Evolutionary conservation across 2,888 invertebrate genomes (phyloP), one percentile per base, ranked within the genome.

Genomic region (Pristionchus exspectatus): DNA sequence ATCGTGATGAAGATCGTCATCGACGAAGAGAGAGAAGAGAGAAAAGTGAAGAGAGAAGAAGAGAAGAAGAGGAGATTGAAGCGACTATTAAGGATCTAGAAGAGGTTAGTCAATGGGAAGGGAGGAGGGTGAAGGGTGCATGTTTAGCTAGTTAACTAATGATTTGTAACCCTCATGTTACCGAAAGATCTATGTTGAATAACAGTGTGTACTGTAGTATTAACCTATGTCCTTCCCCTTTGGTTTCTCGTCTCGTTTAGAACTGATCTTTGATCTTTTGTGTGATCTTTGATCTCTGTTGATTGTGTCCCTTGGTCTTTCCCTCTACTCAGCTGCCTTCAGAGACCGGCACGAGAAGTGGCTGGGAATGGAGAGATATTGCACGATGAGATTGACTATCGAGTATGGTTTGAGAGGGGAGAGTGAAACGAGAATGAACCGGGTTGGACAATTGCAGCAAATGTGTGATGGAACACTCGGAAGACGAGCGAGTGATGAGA

Each of bases 81-180:
- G 83, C 83, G 24, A 72, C 74, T 33, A 90, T 90, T 12, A 86
- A 88, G 88, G 88, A 88, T 38, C 38, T 88, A 18, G 88, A 88
- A 38, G 27, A 27, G 74, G 88, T 88, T 7, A 38, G 74, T 9
- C 10, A 77, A 12, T 18, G 74, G 74, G 12, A 16, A 50, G 44
- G 85, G 85, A 27, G 85, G 33, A 18, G 38, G 12, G 85, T n/a
- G 27, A 16, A 10, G 16, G 30, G 12, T 24, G 50, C n/a, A 33
- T 16, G 10, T n/a, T 33, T 33, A 9, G 33, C 21, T 33, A 38
- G 21, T 44, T 33, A 9, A 21, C 10, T 30, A 44, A 0, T 44
- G 5, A 33, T 38, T 21, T 16, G 30, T 81, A 44, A 44, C n/a
- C 81, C 16, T 12, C 9, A 4, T 21, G 44, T 44, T 44, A 81